Evolutionary conservation across 2,888 invertebrate species (phyloP).

Genomic region (Ophioninae sp.): DNA sequence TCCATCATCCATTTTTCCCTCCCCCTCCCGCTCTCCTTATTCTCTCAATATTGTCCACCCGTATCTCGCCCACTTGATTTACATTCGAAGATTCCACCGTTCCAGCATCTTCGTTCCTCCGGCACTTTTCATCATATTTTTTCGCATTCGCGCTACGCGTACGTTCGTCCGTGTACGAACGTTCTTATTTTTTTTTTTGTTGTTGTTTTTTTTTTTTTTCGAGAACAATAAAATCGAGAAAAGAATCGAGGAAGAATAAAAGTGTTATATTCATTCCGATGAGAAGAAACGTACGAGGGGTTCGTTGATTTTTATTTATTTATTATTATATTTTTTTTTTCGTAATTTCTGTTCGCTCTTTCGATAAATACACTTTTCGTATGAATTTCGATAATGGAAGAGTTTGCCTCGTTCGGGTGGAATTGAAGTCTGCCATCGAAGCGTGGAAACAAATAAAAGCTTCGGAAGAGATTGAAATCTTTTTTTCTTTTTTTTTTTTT

Average conservation of each 20-base stretch:
- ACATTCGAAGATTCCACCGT: constrained; percentile 6
- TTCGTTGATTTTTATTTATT: no score
- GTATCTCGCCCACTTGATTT: constrained; percentile 15
- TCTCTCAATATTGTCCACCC: constrained; percentile 24
- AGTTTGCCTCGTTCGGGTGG: not conserved
- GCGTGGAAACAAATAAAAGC: not conserved
- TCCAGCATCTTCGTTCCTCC: not conserved
- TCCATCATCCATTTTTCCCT: not conserved
- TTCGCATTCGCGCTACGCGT: no score
- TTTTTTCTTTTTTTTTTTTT: no score
- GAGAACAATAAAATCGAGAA: no score
- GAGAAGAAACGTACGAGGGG: not conserved
- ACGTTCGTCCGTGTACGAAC: no score
- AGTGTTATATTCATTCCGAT: not conserved
- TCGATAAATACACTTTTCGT: not conserved
- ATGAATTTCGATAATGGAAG: not conserved
- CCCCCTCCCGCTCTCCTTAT: constrained; percentile 3
- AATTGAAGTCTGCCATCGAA: not conserved
- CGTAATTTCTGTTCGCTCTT: not conserved
- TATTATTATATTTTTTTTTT: no score
- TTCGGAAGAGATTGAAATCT: constrained; percentile 40
- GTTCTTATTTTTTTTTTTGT: no score
- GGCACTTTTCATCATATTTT: not conserved
- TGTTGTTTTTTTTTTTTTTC: no score
- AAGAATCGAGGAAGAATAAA: no score